Evolutionary conservation across 2,888 invertebrate species (phyloP), one percentile per base, ranked within the genome.

Genomic region (Agonum fuliginosum): DNA sequence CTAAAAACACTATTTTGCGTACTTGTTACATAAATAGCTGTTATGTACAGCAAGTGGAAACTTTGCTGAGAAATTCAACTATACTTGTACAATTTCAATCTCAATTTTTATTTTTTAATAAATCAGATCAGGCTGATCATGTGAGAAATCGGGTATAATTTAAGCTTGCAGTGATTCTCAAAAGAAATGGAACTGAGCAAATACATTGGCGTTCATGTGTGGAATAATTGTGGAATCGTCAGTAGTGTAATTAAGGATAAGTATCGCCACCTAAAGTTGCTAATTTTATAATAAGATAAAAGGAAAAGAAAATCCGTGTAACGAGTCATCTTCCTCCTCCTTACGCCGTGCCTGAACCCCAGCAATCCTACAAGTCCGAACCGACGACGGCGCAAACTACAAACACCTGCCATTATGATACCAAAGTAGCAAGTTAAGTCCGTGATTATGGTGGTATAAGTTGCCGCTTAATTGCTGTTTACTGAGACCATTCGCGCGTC

Each of bases 381-480:
- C 17, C 58, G 58, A 62, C 58, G 58, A 62, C 58, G 58, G 58
- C 58, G 58, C 58, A 62, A 62, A 62, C 58, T 62, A 62, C 58
- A 46, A 62, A 74, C 74, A 74, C 62, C 84, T 85, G 84, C 86
- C 83, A 86, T 86, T 86, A 86, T 84, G 83, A 83, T 85, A 84
- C 85, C 85, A 86, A 86, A 86, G 86, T 86, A 86, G 86, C 86
- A 85, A 85, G 85, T 85, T 84, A 85, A 85, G 85, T 85, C 85
- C 84, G 81, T 86, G 86, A 86, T 86, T 86, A 86, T 85, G 84
- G 86, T 85, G 85, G 86, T 86, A 85, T 86, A 85, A 86, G 84
- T 86, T 84, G 86, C 85, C 86, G 85, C 85, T 86, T 86, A 86
- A 86, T 86, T 86, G 86, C 86, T 86, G 86, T 86, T 86, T 86